These are phyloP conservation scores for Drosophila colorata DNA, from an alignment of 2,888 invertebrate genomes.

Conservation along the genomic window DNA sequence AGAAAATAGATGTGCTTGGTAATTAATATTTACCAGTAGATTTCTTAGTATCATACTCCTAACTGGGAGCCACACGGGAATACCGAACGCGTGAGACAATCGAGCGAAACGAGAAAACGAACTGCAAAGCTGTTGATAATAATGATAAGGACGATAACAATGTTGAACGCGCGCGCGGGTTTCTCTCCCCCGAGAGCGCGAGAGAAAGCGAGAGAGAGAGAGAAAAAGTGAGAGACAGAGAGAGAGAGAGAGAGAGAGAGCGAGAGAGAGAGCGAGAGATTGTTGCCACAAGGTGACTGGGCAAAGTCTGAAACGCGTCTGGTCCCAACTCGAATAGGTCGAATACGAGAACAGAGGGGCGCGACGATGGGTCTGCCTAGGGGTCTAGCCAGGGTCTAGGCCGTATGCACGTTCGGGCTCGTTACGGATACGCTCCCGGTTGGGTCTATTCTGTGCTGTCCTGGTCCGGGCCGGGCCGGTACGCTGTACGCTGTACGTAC, in stretches of 20 bases:
- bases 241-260: not conserved
- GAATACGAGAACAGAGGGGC: constrained; percentile 1
- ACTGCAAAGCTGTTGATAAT: constrained; percentile 24
- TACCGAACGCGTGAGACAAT: constrained; percentile 10
- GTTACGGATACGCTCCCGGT: no score
- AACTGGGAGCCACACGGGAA: constrained; percentile 12
- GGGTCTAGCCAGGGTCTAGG: constrained; percentile 32
- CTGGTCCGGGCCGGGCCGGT: constrained; percentile 2
- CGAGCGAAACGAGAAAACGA: constrained; percentile 11
- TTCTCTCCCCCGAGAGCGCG: not conserved
- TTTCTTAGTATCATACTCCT: constrained; percentile 69
- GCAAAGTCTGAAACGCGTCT: constrained; percentile 21
- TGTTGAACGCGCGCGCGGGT: constrained; percentile 14
- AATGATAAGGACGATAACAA: constrained; percentile 22
- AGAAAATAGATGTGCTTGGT: constrained; percentile 32
- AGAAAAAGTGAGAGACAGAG: not conserved
- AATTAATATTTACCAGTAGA: constrained; percentile 75
- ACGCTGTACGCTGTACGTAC: no score
- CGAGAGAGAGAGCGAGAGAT: constrained; percentile 4
- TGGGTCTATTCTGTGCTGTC: not conserved
- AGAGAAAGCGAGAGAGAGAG: not conserved
- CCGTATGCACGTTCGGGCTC: no score
- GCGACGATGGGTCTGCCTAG: not conserved
- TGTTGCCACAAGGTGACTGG: constrained; percentile 14
- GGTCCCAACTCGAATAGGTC: constrained; percentile 4